Evolutionary conservation across 2,888 invertebrate genomes (phyloP), one percentile per base, ranked within the genome.

Genomic region (Acronicta aceris): DNA sequence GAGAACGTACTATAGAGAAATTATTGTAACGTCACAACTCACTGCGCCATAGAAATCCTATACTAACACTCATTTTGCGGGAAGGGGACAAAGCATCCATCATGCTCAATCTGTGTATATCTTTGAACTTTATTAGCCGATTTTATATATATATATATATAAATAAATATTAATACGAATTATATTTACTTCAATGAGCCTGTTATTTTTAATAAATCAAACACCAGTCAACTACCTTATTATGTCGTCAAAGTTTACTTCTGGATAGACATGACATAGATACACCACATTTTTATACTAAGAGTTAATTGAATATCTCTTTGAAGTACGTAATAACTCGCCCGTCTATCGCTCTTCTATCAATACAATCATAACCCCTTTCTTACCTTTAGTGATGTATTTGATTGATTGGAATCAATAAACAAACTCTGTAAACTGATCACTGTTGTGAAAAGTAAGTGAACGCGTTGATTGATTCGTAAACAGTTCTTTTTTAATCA

Each of bases 401-500:
- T 43, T 54, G 51, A 67, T 67, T 67, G 45, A 66, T 53, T 7
- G 7, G 12, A 49, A 30, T 30, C 52, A 45, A 65, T 65, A n/a
- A 46, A 65, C 66, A 59, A 41, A 9, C 42, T 36, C 36, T 17
- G 9, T 41, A 45, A 41, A 58, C 36, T 17, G 13, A 38, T n/a
- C 9, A 27, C 15, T 30, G 33, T 36, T 65, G 36, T 27, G 40
- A 27, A 46, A 46, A 59, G 25, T 55, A 41, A 41, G 16, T 64
- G 38, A 58, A 51, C 17, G 47, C 13, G 59, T 43, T 55, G 51
- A 66, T 66, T 66, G 53, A 61, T 61, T 55, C 47, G 42, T 17
- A 30, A 43, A 55, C 33, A 46, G 8, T 8, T 15, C 1, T 3
- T 7, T 25, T 27, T 45, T 25, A 45, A 30, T 30, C 46, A 25